Conservation (phyloP, 2,113 vertebrate species). For the Scolopax mira region DNA sequence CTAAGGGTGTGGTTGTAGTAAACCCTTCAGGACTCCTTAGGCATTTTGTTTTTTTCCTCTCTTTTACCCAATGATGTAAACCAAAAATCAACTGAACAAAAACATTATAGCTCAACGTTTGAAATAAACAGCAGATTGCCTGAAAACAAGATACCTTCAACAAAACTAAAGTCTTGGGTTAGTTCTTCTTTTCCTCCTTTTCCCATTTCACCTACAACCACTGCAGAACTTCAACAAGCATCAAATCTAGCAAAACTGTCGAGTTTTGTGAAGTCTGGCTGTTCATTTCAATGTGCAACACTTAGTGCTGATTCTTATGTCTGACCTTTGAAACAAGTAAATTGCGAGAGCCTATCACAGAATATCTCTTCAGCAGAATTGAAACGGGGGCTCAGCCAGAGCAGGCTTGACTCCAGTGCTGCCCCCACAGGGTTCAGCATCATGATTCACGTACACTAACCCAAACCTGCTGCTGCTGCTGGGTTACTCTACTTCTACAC, state of each 20-base stretch:
- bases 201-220: not conserved
- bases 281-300: not conserved
- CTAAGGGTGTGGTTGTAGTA: accelerated
- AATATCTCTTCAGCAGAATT: not conserved
- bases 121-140: not conserved
- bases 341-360: not conserved
- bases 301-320: not conserved
- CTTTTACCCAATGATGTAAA: not conserved
- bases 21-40: not conserved
- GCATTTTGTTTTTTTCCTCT: not conserved
- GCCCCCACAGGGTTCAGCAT: not conserved
- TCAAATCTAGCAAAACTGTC: not conserved
- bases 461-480: not conserved
- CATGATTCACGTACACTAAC: not conserved
- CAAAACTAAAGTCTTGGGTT: not conserved
- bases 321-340: not conserved
- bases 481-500: not conserved
- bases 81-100: not conserved
- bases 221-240: not conserved
- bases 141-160: not conserved
- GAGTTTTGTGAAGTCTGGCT: not conserved
- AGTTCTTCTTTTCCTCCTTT: not conserved
- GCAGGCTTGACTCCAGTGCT: not conserved
- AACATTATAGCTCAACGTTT: not conserved
- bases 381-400: not conserved